These are phyloP conservation scores for Oriolus oriolus DNA, from an alignment of 2,113 vertebrate species.

Conservation along the genomic window DNA sequence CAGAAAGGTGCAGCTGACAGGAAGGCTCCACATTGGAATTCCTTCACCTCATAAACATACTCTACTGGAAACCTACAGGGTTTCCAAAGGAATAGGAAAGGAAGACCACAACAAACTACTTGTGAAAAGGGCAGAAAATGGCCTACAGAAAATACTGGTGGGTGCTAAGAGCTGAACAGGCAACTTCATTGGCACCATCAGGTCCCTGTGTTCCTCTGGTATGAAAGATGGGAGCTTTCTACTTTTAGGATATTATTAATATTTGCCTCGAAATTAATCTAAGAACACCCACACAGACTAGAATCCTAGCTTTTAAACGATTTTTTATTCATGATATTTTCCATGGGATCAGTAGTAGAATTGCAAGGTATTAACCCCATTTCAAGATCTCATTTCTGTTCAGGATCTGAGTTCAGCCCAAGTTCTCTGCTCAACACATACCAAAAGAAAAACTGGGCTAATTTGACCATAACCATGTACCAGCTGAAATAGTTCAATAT, in stretches of 20 bases:
- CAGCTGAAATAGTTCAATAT: not conserved
- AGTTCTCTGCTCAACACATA: not conserved
- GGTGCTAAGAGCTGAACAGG: not conserved
- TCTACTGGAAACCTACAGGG: not conserved
- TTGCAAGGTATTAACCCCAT: not conserved
- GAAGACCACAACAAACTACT: not conserved
- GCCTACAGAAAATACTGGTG: not conserved
- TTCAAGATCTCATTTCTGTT: not conserved
- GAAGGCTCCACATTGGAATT: not conserved
- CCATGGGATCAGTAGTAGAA: not conserved
- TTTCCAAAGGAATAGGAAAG: not conserved
- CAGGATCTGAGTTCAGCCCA: not conserved
- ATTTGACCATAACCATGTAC: not conserved
- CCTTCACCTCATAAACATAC: not conserved
- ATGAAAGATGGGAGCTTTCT: not conserved
- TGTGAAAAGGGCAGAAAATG: not conserved
- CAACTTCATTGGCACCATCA: not conserved
- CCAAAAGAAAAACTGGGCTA: not conserved
- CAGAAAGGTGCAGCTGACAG: not conserved
- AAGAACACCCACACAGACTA: not conserved
- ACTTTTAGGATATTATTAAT: not conserved
- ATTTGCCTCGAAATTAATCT: not conserved
- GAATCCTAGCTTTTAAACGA: not conserved
- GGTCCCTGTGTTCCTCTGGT: not conserved
- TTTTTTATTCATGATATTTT: not conserved